These are phyloP conservation scores for Engystomops pustulosus DNA, from an alignment of 2,113 vertebrate genomes.

Conservation along the genomic window DNA sequence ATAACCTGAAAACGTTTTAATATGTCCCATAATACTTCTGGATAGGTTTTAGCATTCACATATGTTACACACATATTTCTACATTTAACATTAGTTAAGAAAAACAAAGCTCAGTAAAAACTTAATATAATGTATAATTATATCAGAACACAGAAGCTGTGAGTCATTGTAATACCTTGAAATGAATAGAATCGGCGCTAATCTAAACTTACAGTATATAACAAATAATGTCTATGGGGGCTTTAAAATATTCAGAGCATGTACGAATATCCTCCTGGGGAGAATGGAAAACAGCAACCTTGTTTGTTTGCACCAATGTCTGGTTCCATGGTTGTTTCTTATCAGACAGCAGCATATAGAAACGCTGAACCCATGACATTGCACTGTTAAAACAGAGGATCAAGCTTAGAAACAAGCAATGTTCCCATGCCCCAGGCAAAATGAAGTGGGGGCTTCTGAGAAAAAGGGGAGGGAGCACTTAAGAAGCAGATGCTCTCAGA, in stretches of 20 bases:
- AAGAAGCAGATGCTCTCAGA: constrained; percentile 74
- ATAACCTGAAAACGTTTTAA: no score
- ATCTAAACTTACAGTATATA: not conserved
- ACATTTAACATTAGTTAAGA: no score
- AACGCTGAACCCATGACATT: constrained; percentile 65
- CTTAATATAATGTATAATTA: no score
- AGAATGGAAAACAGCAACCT: constrained; percentile 59
- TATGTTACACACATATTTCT: no score
- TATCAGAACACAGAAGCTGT: not conserved
- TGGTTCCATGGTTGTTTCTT: constrained; percentile 64
- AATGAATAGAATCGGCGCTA: not conserved
- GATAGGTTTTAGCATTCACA: no score
- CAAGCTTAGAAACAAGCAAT: constrained; percentile 60
- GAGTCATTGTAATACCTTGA: not conserved
- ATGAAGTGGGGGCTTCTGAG: constrained; percentile 66
- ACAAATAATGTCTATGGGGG: not conserved
- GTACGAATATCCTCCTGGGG: constrained; percentile 60
- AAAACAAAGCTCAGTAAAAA: no score
- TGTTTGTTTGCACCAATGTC: constrained; percentile 62
- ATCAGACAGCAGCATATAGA: constrained; percentile 63
- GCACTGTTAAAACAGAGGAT: constrained; percentile 60
- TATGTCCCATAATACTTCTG: no score
- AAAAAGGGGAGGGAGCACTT: constrained; percentile 66
- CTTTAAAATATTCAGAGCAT: constrained; percentile 28
- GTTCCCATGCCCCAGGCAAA: constrained; percentile 73